Evolutionary conservation across 2,113 vertebrate species (phyloP).

Genomic region (Cheirogaleus medius): DNA sequence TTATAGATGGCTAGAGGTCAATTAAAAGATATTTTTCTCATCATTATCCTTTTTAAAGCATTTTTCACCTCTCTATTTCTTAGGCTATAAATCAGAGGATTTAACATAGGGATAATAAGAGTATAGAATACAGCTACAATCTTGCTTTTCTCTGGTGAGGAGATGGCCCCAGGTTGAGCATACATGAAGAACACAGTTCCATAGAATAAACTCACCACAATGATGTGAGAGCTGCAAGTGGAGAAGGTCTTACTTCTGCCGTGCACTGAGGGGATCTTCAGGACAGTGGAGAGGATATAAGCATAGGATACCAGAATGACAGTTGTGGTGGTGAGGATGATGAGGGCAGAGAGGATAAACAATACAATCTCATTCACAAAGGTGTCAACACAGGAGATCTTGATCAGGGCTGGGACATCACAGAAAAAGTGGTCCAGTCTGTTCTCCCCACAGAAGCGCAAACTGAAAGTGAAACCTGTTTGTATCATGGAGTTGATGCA

Average conservation of each 20-base stretch:
- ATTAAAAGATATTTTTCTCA: constrained; percentile 33
- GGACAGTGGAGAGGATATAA: constrained; percentile 67
- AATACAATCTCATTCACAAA: constrained; percentile 66
- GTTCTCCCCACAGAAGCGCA: constrained; percentile 72
- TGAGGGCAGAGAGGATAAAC: constrained; percentile 66
- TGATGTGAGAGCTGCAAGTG: constrained; percentile 79
- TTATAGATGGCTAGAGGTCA: background rate
- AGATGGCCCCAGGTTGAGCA: constrained; percentile 66
- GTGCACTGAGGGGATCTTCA: constrained; percentile 72
- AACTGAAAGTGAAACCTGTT: constrained; percentile 77
- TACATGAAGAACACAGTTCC: constrained; percentile 82
- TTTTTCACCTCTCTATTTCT: constrained; percentile 72
- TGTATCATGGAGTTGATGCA: constrained; percentile 77
- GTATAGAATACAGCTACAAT: constrained; percentile 75
- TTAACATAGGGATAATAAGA: constrained; percentile 77
- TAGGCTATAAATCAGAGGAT: constrained; percentile 81
- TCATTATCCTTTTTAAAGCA: constrained; percentile 60
- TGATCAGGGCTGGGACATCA: constrained; percentile 77
- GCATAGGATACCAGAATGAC: constrained; percentile 75
- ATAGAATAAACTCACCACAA: constrained; percentile 79
- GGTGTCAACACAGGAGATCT: constrained; percentile 64
- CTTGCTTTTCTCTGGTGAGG: constrained; percentile 70
- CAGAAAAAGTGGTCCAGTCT: constrained; percentile 81
- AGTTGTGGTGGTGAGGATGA: constrained; percentile 70
- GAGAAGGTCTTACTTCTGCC: constrained; percentile 75